phyloP scores from a whole-genome alignment of 2,113 vertebrate species.

The Xenotilapia flavipinnis region DNA sequence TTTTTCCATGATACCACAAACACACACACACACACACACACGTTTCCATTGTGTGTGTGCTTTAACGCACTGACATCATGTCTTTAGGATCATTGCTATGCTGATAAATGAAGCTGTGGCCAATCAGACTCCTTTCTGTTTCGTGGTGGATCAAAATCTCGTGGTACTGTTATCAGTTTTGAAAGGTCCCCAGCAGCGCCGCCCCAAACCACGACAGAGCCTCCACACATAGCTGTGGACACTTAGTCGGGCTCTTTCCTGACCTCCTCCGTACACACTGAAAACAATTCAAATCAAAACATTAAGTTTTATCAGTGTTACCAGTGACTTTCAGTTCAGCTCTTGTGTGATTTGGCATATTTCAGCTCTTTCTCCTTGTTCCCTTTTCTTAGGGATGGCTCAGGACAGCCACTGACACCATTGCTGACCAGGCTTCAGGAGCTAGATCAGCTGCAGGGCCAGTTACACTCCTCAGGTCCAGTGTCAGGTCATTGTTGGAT shows the following conservation, averaged over 20 bases:
- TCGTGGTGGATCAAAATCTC: background rate
- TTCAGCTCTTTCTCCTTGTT: background rate
- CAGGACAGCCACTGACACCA: background rate
- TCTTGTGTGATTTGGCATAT: background rate
- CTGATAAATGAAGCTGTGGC: background rate
- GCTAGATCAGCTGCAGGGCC: background rate
- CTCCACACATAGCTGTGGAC: background rate
- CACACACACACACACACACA: background rate
- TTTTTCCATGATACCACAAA: background rate
- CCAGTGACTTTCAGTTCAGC: background rate
- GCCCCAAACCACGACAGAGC: background rate
- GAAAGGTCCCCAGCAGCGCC: background rate
- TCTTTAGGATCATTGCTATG: background rate
- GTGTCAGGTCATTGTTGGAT: background rate
- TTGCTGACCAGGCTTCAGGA: background rate
- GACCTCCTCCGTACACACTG: background rate
- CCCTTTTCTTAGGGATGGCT: background rate
- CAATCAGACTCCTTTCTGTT: background rate
- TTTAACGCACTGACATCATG: background rate
- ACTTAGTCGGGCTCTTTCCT: background rate
- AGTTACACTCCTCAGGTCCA: background rate
- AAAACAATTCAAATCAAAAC: background rate
- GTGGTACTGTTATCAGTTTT: background rate
- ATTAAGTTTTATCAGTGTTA: background rate
- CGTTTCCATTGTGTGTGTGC: background rate